Evolutionary conservation across 2,113 vertebrate genomes (phyloP), one percentile per base, ranked within the genome.

Genomic region (Cygnus atratus): DNA sequence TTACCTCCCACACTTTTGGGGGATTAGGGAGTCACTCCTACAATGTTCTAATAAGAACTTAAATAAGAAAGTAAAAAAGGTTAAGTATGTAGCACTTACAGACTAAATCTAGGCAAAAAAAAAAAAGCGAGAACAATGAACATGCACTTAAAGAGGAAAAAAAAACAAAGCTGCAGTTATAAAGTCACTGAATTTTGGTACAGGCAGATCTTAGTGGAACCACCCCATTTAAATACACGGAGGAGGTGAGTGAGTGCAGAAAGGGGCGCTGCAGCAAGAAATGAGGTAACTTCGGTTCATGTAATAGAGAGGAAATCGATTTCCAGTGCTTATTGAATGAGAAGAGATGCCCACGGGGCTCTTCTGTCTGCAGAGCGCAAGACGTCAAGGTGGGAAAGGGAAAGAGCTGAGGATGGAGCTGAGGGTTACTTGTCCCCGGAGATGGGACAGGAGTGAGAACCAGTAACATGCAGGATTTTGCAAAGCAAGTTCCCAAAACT

Each of bases 181-280:
- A 29, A 86, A 92, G 50, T 55, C 63, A 52, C 37, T 78, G 22
- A 1, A 0, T 18, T 54, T 29, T 71, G 72, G 6, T 7, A 41
- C 33, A 9, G 18, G 48, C 8, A 58, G 58, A 28, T 46, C 50
- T 28, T 17, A 65, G 37, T 50, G 86, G 63, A 88, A 54, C 22
- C 16, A 6, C 2, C 9, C 22, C 3, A 14, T 71, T 84, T 50
- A 55, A 77, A 62, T 5, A 48, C 0, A 25, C 0, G 4, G 10
- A 7, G 14, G 10, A 50, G 35, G 33, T 9, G 44, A 24, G 8
- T 3, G 33, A 75, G 22, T 14, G 10, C 5, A 31, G 15, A 67
- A 55, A 26, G 3, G 3, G 43, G 20, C 55, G 28, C 29, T 2
- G 4, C 4, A 39, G 12, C 41, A 82, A 66, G 37, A 76, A 55